phyloP scores from a whole-genome alignment of 2,888 invertebrate species.

The Troides aeacus region DNA sequence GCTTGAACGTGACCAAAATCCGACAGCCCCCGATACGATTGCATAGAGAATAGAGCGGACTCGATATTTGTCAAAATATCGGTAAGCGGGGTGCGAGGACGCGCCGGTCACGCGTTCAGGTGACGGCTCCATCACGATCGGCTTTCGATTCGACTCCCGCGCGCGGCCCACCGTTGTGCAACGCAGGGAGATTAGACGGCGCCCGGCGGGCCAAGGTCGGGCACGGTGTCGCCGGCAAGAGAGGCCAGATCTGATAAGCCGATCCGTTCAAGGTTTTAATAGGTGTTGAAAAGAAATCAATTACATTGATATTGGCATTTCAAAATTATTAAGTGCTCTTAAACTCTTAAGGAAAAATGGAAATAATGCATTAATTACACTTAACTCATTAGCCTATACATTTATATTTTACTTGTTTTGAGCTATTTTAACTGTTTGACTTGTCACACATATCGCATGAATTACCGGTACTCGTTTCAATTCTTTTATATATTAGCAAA shows the following conservation, averaged over 20 bases:
- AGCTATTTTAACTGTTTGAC: neutral
- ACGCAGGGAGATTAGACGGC: constrained; percentile 33
- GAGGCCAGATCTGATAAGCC: constrained; percentile 37
- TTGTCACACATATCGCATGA: neutral
- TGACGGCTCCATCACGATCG: constrained; percentile 59
- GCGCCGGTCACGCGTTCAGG: constrained; percentile 58
- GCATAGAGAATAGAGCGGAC: constrained; percentile 37
- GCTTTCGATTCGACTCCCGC: constrained; percentile 46
- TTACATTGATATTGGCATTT: neutral
- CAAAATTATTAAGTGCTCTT: neutral
- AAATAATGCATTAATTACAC: neutral
- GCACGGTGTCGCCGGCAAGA: constrained; percentile 16
- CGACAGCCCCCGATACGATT: constrained; percentile 38
- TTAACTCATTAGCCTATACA: neutral
- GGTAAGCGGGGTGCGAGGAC: constrained; percentile 52
- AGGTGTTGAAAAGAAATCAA: constrained; percentile 39
- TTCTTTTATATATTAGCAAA: too few relatives aligned
- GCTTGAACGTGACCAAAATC: constrained; percentile 34
- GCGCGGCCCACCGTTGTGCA: constrained; percentile 57
- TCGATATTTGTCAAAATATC: constrained; percentile 30
- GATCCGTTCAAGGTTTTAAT: constrained; percentile 42
- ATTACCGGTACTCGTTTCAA: too few relatives aligned
- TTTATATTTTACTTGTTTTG: neutral
- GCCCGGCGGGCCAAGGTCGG: constrained; percentile 31
- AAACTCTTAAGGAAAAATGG: neutral